Evolutionary conservation across 2,888 invertebrate genomes (phyloP).

Genomic region (Aporophyla nigra): DNA sequence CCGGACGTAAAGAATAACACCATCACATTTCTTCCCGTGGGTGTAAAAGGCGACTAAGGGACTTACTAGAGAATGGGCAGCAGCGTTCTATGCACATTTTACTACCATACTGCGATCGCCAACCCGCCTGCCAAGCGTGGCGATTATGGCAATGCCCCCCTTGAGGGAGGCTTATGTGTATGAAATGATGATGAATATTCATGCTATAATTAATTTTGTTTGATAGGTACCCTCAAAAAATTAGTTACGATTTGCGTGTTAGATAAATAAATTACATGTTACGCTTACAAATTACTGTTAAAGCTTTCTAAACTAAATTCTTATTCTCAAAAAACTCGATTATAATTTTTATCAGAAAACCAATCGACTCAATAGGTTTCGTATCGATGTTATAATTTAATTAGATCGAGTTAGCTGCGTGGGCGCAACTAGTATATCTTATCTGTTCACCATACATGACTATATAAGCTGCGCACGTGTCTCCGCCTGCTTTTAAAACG

Average conservation of each 20-base stretch:
- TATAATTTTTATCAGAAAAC: slow-evolving; percentile 64
- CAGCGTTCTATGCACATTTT: too few species aligned
- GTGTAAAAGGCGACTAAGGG: too few species aligned
- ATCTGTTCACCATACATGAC: slow-evolving; percentile 61
- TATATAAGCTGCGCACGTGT: slow-evolving; percentile 49
- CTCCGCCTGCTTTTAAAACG: slow-evolving; percentile 42
- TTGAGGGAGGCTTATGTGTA: too few species aligned
- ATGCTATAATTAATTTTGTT: slow-evolving; percentile 3
- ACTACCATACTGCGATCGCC: too few species aligned
- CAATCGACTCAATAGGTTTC: slow-evolving; percentile 74
- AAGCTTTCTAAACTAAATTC: slow-evolving; percentile 57
- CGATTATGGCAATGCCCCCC: too few species aligned
- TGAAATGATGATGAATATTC: too few species aligned
- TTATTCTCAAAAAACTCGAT: slow-evolving; percentile 34
- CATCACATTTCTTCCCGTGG: too few species aligned
- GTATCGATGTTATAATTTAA: slow-evolving; percentile 83
- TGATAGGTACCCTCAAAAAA: slow-evolving; percentile 1
- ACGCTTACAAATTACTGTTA: slow-evolving; percentile 30
- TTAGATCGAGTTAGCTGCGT: slow-evolving; percentile 78
- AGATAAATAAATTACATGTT: slow-evolving; percentile 55
- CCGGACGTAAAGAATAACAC: too few species aligned
- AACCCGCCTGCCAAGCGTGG: too few species aligned
- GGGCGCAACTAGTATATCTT: slow-evolving; percentile 72
- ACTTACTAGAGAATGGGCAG: too few species aligned
- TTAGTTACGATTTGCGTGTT: slow-evolving; percentile 43